These are phyloP conservation scores for Spinus olivaceus DNA, from an alignment of 2,797 vertebrate genomes.

Conservation along the genomic window DNA sequence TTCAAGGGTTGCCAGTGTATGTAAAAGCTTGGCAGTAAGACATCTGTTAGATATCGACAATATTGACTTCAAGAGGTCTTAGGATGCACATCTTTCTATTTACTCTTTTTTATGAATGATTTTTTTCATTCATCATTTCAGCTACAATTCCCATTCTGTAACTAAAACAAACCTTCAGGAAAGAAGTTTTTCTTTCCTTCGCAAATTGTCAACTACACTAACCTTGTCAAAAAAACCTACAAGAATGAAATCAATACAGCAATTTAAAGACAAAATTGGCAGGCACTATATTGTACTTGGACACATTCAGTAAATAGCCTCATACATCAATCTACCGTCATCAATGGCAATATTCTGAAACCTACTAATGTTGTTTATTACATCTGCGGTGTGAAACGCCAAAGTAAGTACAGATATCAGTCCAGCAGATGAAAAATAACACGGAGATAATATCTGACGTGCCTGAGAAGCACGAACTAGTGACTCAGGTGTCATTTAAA, in stretches of 20 bases:
- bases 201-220: background rate
- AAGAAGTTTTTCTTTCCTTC: background rate
- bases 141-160: background rate
- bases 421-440: background rate
- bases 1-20: background rate
- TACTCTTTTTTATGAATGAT: conserved; percentile 6
- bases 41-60: background rate
- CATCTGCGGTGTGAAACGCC: background rate
- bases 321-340: background rate
- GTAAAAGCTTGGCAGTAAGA: background rate
- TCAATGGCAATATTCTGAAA: background rate
- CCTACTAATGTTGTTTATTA: background rate
- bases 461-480: background rate
- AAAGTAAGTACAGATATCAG: background rate
- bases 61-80: background rate
- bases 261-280: background rate
- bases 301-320: background rate
- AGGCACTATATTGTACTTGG: background rate
- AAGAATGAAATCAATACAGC: background rate
- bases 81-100: background rate
- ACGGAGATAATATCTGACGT: background rate
- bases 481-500: background rate
- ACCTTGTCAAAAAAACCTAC: background rate
- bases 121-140: background rate
- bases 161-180: background rate